Evolutionary conservation across 92 coral and sea anemone species (phyloP), one percentile per base, ranked within the genome.

Genomic region (Epizoanthus fatuus): DNA sequence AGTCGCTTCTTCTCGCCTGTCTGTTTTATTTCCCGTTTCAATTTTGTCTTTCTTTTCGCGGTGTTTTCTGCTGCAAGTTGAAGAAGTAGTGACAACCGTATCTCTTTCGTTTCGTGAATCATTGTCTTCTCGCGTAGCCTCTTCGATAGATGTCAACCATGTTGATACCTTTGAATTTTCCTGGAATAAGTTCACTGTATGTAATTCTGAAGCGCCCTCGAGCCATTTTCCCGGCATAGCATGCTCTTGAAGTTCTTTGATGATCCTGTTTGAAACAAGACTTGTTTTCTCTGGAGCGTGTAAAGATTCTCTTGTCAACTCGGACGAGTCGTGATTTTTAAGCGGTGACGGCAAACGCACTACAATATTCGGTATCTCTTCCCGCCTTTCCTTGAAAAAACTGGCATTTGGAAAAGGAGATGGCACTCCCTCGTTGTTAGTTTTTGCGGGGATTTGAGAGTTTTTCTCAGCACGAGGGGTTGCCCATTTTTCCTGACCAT

Each of bases 321-420:
- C 71, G 20, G 71, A 47, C 52, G 12, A 29, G 16, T 70, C 75
- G 55, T 32, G 10, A 32, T 70, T 20, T 14, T 17, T 57, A 17
- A 70, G 20, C 19, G 75, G 75, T 47, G 75, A 40, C 32, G 75
- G 75, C 45, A 70, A 17, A 53, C 75, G 75, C 15, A 70, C 75
- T 5, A 44, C 9, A n/a, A 42, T 70, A 8, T 70, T 70, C 25
- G 53, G 44, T 6, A 32, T 29, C 40, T 70, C 75, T 44, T 70
- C 75, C 75, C 56, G 57, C 56, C 53, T 47, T 44, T 70, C 56
- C 32, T 70, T 70, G 22, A 20, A 7, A 3, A 70, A 42, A 42
- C 54, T 32, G 38, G 37, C 57, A 40, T 47, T 70, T 8, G 37
- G 56, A 15, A 53, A 14, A 52, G 75, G 25, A 11, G 75, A 44